Percentiles rank a stretch among this genome's conserved stretches.
Evolutionary conservation across 2,113 vertebrate species (phyloP).

Genomic region (Catharus minimus): DNA sequence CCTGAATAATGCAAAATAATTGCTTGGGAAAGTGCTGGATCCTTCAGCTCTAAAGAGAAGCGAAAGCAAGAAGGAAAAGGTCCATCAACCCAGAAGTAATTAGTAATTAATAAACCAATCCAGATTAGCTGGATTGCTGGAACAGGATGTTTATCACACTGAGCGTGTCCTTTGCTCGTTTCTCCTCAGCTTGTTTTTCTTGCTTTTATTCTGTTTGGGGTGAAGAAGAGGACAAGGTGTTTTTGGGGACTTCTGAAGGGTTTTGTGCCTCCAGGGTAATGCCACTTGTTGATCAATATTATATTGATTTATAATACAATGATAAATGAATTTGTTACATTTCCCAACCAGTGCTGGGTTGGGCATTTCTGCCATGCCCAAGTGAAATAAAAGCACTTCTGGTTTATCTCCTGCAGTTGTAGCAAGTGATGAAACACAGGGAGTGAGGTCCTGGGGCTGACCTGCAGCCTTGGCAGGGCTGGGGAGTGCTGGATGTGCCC

Average conservation of each 20-base stretch:
- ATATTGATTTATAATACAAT: neutral
- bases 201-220: neutral
- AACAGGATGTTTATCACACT: neutral
- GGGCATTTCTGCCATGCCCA: neutral
- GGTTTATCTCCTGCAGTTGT: neutral
- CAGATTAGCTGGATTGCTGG: neutral
- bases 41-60: neutral
- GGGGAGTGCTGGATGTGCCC: neutral
- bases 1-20: neutral
- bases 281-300: neutral
- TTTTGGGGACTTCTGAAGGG: neutral
- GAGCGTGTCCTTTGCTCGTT: neutral
- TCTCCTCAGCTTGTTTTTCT: neutral
- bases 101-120: neutral
- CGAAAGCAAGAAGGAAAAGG: neutral
- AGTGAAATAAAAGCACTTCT: neutral
- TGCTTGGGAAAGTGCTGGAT: neutral
- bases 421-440: neutral
- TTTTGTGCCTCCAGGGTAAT: neutral
- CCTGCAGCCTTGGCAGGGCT: neutral
- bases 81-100: neutral
- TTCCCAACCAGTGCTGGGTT: rapidly evolving
- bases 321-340: rapidly evolving
- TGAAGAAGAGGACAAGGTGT: neutral
- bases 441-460: neutral